Evolutionary conservation across 2,797 vertebrate genomes (phyloP).

Genomic region (Typhlichthys eigenmanni): DNA sequence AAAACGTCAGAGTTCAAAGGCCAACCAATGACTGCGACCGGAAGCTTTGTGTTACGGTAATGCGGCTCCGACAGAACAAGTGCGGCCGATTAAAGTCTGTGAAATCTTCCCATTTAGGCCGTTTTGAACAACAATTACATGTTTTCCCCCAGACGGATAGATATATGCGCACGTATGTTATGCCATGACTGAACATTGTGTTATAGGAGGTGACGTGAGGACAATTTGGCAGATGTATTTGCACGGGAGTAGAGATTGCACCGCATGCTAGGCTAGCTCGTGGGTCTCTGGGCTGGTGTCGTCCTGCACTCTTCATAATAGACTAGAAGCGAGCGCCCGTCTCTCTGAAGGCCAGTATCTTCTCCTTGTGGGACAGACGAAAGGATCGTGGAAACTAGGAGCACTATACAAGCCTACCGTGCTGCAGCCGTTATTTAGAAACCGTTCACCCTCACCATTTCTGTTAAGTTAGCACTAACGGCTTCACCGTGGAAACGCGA

Average conservation of each 20-base stretch:
- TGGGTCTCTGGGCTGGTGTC: slow-evolving; percentile 31
- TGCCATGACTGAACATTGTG: slow-evolving; percentile 42
- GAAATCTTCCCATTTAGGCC: slow-evolving; percentile 7
- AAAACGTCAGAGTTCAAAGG: slow-evolving; percentile 65
- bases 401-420: slow-evolving; percentile 33
- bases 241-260: slow-evolving; percentile 12
- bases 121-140: slow-evolving; percentile 15
- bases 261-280: slow-evolving; percentile 43
- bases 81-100: slow-evolving; percentile 57
- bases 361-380: slow-evolving; percentile 46
- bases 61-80: slow-evolving; percentile 74
- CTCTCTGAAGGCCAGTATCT: slow-evolving; percentile 42
- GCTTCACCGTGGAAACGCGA: slow-evolving; percentile 75
- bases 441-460: slow-evolving; percentile 30
- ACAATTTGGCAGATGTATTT: not conserved
- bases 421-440: slow-evolving; percentile 26
- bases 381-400: slow-evolving; percentile 31
- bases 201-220: not conserved
- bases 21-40: slow-evolving; percentile 70
- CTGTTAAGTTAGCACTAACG: slow-evolving; percentile 42
- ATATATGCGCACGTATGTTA: not conserved
- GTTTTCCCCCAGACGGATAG: not conserved
- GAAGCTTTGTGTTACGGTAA: slow-evolving; percentile 69
- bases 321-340: slow-evolving; percentile 45
- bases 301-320: slow-evolving; percentile 6